Evolutionary conservation across 2,113 vertebrate genomes (phyloP).

Genomic region (Centropus bengalensis): DNA sequence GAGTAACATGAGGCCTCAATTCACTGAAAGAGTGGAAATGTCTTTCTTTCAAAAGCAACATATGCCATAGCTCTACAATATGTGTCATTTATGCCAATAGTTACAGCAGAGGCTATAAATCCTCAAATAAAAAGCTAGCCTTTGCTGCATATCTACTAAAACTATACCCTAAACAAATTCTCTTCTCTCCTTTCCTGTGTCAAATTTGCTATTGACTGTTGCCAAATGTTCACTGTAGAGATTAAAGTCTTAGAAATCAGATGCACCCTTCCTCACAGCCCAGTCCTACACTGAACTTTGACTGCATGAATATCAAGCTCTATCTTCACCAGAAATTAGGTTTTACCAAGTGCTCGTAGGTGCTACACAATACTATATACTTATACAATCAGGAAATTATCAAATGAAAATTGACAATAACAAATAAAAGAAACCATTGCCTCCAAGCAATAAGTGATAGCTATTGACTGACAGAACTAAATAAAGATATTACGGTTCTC

Average conservation of each 20-base stretch:
- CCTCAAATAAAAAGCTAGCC: background rate
- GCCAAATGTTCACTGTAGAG: background rate
- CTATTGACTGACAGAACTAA: background rate
- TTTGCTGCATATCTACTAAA: background rate
- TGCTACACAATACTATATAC: background rate
- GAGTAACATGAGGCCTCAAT: conserved; percentile 46
- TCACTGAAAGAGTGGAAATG: conserved; percentile 26
- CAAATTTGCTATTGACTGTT: background rate
- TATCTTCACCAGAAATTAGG: background rate
- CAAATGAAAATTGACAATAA: background rate
- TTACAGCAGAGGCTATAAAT: background rate
- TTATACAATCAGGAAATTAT: background rate
- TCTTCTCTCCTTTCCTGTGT: background rate
- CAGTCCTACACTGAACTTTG: background rate
- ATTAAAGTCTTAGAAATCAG: background rate
- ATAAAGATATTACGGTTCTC: background rate
- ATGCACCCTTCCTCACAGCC: background rate
- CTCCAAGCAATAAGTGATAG: background rate
- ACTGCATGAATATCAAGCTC: background rate
- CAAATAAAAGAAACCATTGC: background rate
- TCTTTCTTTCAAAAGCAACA: conserved; percentile 46
- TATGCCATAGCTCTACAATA: conserved; percentile 18
- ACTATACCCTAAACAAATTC: background rate
- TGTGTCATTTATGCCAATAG: background rate
- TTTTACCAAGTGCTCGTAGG: background rate